phyloP scores from a whole-genome alignment of 2,113 vertebrate species.

The Sisor rabdophorus region DNA sequence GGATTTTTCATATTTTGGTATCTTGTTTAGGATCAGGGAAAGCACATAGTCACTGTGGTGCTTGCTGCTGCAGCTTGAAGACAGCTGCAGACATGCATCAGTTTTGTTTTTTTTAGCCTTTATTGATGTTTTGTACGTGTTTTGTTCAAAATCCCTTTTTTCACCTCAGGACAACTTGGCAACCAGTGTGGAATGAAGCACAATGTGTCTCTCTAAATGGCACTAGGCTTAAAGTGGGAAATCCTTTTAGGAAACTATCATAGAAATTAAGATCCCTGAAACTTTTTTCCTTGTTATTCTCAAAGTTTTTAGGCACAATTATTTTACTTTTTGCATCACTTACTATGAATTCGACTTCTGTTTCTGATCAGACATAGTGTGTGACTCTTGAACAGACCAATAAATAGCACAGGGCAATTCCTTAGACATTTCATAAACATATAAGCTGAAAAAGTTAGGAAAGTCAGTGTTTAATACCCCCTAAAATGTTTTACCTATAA shows the following conservation, averaged over 20 bases:
- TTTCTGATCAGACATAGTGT: neutral
- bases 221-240: constrained; percentile 19
- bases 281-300: constrained; percentile 17
- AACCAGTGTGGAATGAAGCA: constrained; percentile 34
- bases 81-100: constrained; percentile 40
- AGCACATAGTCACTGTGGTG: constrained; percentile 21
- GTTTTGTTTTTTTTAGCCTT: constrained; percentile 17
- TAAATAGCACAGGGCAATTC: constrained; percentile 5
- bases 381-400: neutral
- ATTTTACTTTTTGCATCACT: constrained; percentile 17
- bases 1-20: constrained; percentile 44
- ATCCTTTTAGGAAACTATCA: constrained; percentile 32
- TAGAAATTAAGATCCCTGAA: constrained; percentile 18
- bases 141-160: constrained; percentile 38
- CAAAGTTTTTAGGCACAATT: constrained; percentile 4
- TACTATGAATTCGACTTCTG: neutral
- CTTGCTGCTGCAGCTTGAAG: constrained; percentile 33
- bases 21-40: constrained; percentile 32
- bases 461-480: neutral
- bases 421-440: neutral
- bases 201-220: constrained; percentile 41
- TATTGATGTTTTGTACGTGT: constrained; percentile 40
- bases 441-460: neutral
- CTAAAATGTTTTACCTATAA: neutral
- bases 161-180: constrained; percentile 42